Evolutionary conservation across 2,113 vertebrate species (phyloP).

Genomic region (Syrrhaptes paradoxus): DNA sequence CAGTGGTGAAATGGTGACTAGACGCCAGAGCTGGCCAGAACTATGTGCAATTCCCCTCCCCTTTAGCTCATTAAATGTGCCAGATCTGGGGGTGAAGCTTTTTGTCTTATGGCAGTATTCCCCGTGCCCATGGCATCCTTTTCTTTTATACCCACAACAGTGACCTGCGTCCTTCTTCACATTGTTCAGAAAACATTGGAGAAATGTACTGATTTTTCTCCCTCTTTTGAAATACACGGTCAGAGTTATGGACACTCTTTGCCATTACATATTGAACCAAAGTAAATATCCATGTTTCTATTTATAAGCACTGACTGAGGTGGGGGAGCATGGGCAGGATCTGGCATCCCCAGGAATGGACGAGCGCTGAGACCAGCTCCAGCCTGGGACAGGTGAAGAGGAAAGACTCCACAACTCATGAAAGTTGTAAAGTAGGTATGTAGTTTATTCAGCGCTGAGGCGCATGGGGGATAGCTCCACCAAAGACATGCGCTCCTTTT

Average conservation of each 20-base stretch:
- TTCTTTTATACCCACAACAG: neutral
- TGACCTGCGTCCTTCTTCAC: neutral
- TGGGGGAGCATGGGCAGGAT: no score
- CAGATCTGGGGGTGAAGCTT: neutral
- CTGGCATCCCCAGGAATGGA: neutral
- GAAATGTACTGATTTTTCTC: neutral
- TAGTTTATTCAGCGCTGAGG: no score
- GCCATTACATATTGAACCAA: neutral
- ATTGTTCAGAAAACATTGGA: accelerated
- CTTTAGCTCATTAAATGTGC: neutral
- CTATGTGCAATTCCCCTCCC: neutral
- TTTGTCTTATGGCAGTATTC: neutral
- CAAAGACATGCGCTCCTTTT: no score
- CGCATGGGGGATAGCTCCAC: no score
- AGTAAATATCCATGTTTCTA: neutral
- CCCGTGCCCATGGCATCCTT: accelerated
- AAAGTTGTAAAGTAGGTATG: no score
- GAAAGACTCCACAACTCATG: no score
- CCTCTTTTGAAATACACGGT: neutral
- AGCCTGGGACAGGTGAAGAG: no score
- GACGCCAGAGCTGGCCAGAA: neutral
- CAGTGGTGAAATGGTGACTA: neutral
- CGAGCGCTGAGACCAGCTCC: neutral
- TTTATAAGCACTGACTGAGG: neutral
- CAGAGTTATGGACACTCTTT: neutral